A percentile compares a stretch with the other conserved stretches of the same genome.
These are phyloP conservation scores for Danaus melanippus DNA, from an alignment of 1,140 invertebrate species.

Conservation along the genomic window DNA sequence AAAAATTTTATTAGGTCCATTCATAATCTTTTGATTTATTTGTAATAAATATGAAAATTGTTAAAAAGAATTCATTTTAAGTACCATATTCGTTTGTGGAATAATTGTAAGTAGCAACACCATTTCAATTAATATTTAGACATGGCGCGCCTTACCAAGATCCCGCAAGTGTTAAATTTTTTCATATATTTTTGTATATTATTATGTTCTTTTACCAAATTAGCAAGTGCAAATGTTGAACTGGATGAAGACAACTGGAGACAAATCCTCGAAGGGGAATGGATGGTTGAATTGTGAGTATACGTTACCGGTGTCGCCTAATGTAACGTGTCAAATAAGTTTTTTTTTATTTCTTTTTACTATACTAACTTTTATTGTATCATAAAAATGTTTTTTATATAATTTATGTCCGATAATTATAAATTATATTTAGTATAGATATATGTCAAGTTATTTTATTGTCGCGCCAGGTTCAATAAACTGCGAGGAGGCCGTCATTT, in stretches of 20 bases:
- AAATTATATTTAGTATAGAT: too few relatives aligned
- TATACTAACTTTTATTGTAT: too few relatives aligned
- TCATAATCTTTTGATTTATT: too few relatives aligned
- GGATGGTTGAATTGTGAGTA: conserved; percentile 69
- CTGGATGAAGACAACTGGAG: conserved; percentile 63
- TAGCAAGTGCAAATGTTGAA: conserved; percentile 50
- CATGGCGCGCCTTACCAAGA: conserved; percentile 56
- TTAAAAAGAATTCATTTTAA: too few relatives aligned
- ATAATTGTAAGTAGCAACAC: conserved; percentile 12
- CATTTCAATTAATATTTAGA: conserved; percentile 39
- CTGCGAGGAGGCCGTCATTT: conserved; percentile 44
- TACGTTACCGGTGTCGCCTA: conserved; percentile 34
- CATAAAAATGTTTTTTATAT: too few relatives aligned
- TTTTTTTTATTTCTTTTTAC: too few relatives aligned
- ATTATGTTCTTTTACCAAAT: conserved; percentile 50
- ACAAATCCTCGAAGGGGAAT: conserved; percentile 61
- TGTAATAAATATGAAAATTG: too few relatives aligned
- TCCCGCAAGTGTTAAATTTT: conserved; percentile 52
- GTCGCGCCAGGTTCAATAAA: conserved; percentile 21
- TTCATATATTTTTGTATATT: conserved; percentile 52
- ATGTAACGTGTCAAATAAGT: conserved; percentile 49
- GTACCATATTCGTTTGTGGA: too few relatives aligned
- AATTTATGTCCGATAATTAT: too few relatives aligned
- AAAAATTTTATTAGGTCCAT: too few relatives aligned
- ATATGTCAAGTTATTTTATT: too few relatives aligned